A percentile compares a stretch with the other conserved stretches of the same genome.
phyloP scores from a whole-genome alignment of 2,797 vertebrate genomes.

The Macrochelys suwanniensis region DNA sequence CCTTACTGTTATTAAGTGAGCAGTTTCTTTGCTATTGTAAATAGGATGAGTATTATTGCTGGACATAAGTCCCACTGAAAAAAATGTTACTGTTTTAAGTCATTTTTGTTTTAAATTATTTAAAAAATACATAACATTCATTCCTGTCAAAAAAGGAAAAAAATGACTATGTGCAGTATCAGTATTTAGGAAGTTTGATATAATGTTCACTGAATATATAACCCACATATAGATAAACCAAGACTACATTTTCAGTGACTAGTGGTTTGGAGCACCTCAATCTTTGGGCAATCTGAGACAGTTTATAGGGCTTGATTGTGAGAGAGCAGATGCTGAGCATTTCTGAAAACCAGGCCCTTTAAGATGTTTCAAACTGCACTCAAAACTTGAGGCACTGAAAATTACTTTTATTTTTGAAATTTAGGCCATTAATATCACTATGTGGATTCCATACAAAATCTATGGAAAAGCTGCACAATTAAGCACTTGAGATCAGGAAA shows the following conservation, averaged over 20 bases:
- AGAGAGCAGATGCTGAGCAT: not conserved
- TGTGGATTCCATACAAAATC: not conserved
- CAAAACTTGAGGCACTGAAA: not conserved
- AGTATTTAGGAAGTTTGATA: not conserved
- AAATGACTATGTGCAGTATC: not conserved
- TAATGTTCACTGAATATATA: not conserved
- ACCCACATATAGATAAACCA: not conserved
- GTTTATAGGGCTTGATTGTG: not conserved
- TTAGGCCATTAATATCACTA: not conserved
- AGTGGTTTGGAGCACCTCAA: not conserved
- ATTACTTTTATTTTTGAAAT: not conserved
- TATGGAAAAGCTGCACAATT: not conserved
- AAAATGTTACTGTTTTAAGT: not conserved
- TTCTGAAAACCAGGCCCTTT: not conserved
- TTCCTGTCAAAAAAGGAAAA: not conserved
- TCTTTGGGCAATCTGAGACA: not conserved
- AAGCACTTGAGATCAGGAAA: not conserved
- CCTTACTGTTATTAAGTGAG: not conserved
- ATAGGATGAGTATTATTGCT: not conserved
- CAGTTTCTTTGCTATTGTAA: not conserved
- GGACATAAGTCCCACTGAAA: not conserved
- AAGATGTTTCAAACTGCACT: not conserved
- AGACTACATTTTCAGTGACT: not conserved
- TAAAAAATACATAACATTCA: not conserved
- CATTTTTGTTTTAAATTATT: conserved; percentile 27